A percentile compares a stretch with the other conserved stretches of the same genome.
These are phyloP conservation scores for Muscicapa striata DNA, from an alignment of 2,797 vertebrate genomes.

Conservation along the genomic window DNA sequence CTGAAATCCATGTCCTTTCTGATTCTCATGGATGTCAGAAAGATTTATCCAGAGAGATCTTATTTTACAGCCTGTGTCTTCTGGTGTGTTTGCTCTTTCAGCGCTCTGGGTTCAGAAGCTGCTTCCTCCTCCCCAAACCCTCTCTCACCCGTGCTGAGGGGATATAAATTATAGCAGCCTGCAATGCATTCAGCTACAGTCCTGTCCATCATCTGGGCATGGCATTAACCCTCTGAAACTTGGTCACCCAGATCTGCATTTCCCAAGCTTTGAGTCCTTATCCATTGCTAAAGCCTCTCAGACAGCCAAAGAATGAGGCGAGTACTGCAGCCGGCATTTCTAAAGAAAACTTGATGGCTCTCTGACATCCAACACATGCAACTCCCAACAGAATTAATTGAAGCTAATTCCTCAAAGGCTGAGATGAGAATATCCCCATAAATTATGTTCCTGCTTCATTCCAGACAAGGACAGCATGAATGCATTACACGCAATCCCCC, in stretches of 20 bases:
- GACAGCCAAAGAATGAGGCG: neutral
- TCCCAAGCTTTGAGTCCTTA: conserved; percentile 48
- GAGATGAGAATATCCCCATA: conserved; percentile 62
- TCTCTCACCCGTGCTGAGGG: neutral
- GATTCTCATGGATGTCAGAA: neutral
- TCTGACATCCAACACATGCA: conserved; percentile 38
- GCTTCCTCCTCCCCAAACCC: neutral
- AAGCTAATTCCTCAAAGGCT: conserved; percentile 68
- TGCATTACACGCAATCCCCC: conserved; percentile 26
- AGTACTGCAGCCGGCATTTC: neutral
- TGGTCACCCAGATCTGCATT: conserved; percentile 36
- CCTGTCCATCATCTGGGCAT: neutral
- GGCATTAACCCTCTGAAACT: conserved; percentile 47
- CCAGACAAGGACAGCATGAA: conserved; percentile 23
- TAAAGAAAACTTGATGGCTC: conserved; percentile 54
- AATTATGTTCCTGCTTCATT: conserved; percentile 61
- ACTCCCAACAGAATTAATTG: conserved; percentile 64
- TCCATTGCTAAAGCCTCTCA: conserved; percentile 15
- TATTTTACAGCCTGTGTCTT: neutral
- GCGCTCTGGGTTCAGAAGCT: neutral
- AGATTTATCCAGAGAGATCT: neutral
- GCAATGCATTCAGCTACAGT: neutral
- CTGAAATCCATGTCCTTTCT: neutral
- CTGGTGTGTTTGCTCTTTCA: neutral
- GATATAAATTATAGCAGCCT: conserved; percentile 5